These are phyloP conservation scores for Agrilus mali DNA, from an alignment of 2,888 invertebrate species.

Conservation along the genomic window DNA sequence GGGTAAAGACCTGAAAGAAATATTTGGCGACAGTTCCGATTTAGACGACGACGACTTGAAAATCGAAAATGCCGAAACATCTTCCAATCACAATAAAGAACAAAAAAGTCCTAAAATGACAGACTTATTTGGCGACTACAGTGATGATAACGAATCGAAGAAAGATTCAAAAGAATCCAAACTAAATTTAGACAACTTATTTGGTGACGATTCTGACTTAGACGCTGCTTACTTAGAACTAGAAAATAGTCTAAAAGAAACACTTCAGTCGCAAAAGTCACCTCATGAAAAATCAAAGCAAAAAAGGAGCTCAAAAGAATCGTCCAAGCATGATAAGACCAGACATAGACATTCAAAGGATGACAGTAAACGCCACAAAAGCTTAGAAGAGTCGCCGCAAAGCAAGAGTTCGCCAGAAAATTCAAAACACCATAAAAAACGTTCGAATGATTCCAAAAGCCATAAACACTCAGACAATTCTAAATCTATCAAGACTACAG, in stretches of 20 bases:
- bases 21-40: too few relatives aligned
- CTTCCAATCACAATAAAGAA: constrained; percentile 23
- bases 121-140: too few relatives aligned
- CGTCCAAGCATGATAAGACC: constrained; percentile 6
- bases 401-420: constrained; percentile 2
- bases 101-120: constrained; percentile 21
- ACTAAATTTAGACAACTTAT: constrained; percentile 34
- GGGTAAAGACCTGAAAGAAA: constrained; percentile 13
- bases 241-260: not conserved
- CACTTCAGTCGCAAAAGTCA: not conserved
- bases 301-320: not conserved
- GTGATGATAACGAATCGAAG: not conserved
- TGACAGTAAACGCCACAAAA: constrained; percentile 12
- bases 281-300: not conserved
- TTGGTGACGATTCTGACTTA: constrained; percentile 40
- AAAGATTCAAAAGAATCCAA: not conserved
- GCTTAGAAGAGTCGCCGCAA: constrained; percentile 5
- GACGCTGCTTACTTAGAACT: constrained; percentile 18
- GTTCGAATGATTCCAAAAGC: not conserved
- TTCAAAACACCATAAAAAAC: not conserved
- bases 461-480: too few relatives aligned
- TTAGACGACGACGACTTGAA: too few relatives aligned
- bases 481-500: too few relatives aligned
- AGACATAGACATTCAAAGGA: constrained; percentile 16
- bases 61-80: too few relatives aligned